Conservation (phyloP, 2,888 invertebrate species). For the Acronicta aceris region DNA sequence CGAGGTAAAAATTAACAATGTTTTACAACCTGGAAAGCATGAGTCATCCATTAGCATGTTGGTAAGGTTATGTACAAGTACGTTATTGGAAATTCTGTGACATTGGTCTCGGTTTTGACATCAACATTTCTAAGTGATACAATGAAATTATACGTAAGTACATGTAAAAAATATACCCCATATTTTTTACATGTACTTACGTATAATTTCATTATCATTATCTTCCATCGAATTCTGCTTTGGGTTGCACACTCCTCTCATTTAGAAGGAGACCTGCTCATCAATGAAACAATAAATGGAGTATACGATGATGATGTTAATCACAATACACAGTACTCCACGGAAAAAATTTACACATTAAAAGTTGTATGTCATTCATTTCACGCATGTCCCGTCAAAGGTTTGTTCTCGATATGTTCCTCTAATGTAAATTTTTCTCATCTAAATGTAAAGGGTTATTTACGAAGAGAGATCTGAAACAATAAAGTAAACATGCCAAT, state of each 20-base stretch:
- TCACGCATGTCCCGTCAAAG: background rate
- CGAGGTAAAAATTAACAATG: constrained; percentile 40
- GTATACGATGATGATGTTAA: too few species aligned
- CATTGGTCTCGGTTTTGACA: constrained; percentile 35
- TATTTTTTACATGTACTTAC: too few species aligned
- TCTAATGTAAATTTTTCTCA: constrained; percentile 18
- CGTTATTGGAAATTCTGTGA: constrained; percentile 23
- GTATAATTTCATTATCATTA: too few species aligned
- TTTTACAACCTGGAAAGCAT: constrained; percentile 43
- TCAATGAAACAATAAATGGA: too few species aligned
- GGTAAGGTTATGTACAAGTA: constrained; percentile 28
- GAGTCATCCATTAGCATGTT: constrained; percentile 43
- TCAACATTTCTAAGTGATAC: background rate
- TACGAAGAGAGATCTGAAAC: constrained; percentile 42
- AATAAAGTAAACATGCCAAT: constrained; percentile 52
- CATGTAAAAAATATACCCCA: too few species aligned
- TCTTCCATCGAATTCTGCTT: too few species aligned
- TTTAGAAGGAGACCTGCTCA: too few species aligned
- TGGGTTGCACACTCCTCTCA: too few species aligned
- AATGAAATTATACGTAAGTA: too few species aligned
- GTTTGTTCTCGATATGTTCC: background rate
- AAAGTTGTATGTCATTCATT: too few species aligned
- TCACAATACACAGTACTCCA: too few species aligned
- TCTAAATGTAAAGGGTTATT: constrained; percentile 32
- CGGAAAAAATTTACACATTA: too few species aligned